phyloP scores from a whole-genome alignment of 1,140 invertebrate species.

The Battus philenor region DNA sequence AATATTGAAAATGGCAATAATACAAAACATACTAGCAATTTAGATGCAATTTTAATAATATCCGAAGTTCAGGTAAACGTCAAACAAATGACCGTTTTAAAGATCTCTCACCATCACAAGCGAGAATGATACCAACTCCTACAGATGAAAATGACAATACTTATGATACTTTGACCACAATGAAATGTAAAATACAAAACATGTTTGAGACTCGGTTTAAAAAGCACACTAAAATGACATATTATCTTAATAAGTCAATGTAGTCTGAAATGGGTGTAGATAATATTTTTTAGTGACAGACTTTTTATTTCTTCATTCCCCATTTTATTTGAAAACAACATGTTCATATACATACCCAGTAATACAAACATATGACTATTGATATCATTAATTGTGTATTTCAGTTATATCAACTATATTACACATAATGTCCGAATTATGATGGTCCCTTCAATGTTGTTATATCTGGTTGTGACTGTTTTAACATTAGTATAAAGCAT shows the following conservation, averaged over 20 bases:
- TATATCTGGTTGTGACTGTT: no score
- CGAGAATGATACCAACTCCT: slow-evolving; percentile 23
- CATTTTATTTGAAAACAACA: no score
- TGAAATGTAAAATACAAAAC: slow-evolving; percentile 31
- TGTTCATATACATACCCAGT: no score
- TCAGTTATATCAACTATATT: no score
- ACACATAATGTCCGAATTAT: no score
- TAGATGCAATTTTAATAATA: slow-evolving; percentile 24
- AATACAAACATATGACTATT: no score
- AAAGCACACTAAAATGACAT: not conserved
- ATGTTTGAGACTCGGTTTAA: slow-evolving; percentile 19
- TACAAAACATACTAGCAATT: slow-evolving; percentile 13
- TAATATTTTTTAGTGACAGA: no score
- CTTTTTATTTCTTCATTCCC: no score
- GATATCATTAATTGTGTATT: no score
- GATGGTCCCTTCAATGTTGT: no score
- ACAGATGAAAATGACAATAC: slow-evolving; percentile 26
- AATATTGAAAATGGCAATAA: slow-evolving; percentile 15
- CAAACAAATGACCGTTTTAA: slow-evolving; percentile 23
- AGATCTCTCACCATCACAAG: slow-evolving; percentile 24
- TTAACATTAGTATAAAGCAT: no score
- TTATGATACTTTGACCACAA: slow-evolving; percentile 15
- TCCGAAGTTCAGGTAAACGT: slow-evolving; percentile 21
- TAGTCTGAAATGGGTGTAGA: no score
- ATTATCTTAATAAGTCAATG: not conserved